A percentile compares a stretch with the other conserved stretches of the same genome.
These are phyloP conservation scores for Eristalinus aeneus DNA, from an alignment of 2,888 invertebrate species.

Conservation along the genomic window DNA sequence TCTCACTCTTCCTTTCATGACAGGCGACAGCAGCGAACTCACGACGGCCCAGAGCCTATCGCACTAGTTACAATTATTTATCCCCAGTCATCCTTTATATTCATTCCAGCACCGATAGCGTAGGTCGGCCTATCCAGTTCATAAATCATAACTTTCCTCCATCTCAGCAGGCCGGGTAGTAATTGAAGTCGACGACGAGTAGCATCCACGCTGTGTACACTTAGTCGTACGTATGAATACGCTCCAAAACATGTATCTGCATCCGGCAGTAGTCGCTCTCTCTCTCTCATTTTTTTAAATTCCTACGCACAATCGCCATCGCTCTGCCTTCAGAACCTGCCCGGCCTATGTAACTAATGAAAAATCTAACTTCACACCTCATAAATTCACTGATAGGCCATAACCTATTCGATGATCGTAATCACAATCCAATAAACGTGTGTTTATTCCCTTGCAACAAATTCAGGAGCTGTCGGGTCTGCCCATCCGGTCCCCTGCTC, in stretches of 20 bases:
- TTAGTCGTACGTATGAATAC: background rate
- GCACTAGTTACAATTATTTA: conserved; percentile 38
- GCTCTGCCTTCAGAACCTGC: background rate
- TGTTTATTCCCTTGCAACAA: conserved; percentile 63
- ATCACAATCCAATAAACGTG: conserved; percentile 70
- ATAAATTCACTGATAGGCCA: conserved; percentile 66
- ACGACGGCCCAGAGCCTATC: conserved; percentile 22
- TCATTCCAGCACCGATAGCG: conserved; percentile 47
- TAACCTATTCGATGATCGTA: conserved; percentile 67
- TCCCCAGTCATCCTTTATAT: conserved; percentile 42
- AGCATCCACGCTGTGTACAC: background rate
- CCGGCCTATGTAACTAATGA: conserved; percentile 34
- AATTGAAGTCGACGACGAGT: conserved; percentile 12
- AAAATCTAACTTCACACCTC: conserved; percentile 67
- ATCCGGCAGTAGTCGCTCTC: background rate
- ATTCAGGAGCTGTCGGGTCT: conserved; percentile 34
- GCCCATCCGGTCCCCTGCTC: background rate
- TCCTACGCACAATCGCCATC: conserved; percentile 20
- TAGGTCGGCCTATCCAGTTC: conserved; percentile 42
- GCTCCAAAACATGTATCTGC: background rate
- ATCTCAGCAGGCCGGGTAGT: conserved; percentile 35
- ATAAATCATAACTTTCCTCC: conserved; percentile 62
- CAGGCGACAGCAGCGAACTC: conserved; percentile 38
- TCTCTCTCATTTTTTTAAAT: background rate
- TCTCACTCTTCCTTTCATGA: conserved; percentile 20